Conservation (phyloP, 1,140 invertebrate species). For the Yoshiicerus persimilis region DNA sequence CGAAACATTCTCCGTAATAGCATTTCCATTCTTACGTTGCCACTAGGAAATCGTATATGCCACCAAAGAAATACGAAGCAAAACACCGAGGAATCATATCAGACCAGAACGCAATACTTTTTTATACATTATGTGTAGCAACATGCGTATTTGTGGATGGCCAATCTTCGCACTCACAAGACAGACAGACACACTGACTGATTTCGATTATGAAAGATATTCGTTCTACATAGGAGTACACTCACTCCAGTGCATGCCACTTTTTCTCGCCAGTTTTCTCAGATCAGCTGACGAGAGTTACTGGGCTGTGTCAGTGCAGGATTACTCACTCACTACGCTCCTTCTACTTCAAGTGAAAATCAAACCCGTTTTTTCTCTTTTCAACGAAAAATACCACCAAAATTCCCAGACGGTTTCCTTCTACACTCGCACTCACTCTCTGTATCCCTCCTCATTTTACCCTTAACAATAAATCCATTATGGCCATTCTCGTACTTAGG, state of each 20-base stretch:
- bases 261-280: background rate
- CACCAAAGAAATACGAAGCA: background rate
- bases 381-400: background rate
- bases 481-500: background rate
- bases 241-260: background rate
- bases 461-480: background rate
- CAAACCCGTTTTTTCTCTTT: background rate
- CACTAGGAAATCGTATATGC: background rate
- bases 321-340: background rate
- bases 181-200: background rate
- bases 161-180: background rate
- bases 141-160: background rate
- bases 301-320: background rate
- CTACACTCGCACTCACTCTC: background rate
- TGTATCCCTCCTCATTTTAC: background rate
- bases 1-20: conserved; percentile 23
- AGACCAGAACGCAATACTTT: background rate
- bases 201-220: background rate
- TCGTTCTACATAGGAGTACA: background rate
- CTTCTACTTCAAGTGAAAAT: background rate
- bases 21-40: background rate
- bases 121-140: background rate
- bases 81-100: background rate
- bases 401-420: background rate
- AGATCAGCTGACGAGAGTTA: background rate